Evolutionary conservation across 1,140 invertebrate genomes (phyloP).

Genomic region (Euglossa dilemma): DNA sequence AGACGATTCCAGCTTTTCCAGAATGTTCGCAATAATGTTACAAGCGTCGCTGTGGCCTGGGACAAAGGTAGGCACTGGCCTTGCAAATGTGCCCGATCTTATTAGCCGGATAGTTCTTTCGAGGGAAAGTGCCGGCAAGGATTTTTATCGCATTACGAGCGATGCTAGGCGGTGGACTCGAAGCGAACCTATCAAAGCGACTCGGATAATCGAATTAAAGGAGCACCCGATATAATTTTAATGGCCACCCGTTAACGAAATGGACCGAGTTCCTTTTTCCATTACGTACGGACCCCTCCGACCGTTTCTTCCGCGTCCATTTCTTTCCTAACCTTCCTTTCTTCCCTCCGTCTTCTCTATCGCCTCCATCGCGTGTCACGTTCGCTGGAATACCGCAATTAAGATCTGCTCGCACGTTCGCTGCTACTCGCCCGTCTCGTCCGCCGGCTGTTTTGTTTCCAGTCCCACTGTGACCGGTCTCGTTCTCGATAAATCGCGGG

Average conservation of each 20-base stretch:
- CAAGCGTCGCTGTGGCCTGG: slow-evolving; percentile 41
- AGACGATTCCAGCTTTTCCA: slow-evolving; percentile 55
- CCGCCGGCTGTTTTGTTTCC: neutral
- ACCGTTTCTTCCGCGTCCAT: neutral
- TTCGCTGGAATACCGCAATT: slow-evolving; percentile 20
- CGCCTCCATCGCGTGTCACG: neutral
- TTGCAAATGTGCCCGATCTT: slow-evolving; percentile 64
- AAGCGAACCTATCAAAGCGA: slow-evolving; percentile 60
- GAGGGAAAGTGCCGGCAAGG: slow-evolving; percentile 19
- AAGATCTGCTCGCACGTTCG: slow-evolving; percentile 8
- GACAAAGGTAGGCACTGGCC: slow-evolving; percentile 39
- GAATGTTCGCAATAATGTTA: slow-evolving; percentile 60
- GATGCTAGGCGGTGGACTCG: slow-evolving; percentile 7
- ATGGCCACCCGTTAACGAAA: slow-evolving; percentile 52
- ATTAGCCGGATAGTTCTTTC: slow-evolving; percentile 56
- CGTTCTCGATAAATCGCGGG: neutral
- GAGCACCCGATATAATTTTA: slow-evolving; percentile 59
- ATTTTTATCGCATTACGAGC: slow-evolving; percentile 65
- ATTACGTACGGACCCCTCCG: neutral
- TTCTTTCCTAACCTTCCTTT: neutral
- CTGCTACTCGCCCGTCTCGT: neutral
- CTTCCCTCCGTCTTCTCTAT: neutral
- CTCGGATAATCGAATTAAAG: slow-evolving; percentile 64
- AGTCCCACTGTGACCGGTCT: neutral
- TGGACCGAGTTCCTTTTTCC: slow-evolving; percentile 45